Base-by-base conservation (phyloP, 2,888 invertebrate genomes). In the Drosophila longiperda region DNA sequence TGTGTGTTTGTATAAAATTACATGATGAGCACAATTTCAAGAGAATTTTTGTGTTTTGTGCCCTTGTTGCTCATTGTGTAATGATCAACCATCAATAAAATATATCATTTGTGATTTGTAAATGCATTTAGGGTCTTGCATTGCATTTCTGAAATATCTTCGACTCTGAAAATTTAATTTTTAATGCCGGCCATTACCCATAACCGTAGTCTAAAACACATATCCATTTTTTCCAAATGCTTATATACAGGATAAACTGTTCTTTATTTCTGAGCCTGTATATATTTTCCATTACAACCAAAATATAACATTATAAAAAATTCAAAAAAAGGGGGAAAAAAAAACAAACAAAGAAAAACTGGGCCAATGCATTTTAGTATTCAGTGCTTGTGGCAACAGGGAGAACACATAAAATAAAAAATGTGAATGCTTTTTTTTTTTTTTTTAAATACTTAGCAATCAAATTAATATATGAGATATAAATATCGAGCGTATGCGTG, bases 381-480 rank as follows among this genome's bases (percentile, higher is more conserved):
- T 52, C 11, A 20, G n/a, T 20, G 52, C 20, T 40, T 32, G 4
- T 33, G 59, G 32, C 61, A 38, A 48, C 38, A 60, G 29, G 26
- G 29, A 45, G 40, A 34, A 53, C 15, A 23, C 17, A 63, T 32
- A 52, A 52, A 54, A 70, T 11, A 57, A 54, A 70, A 15, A 69
- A 50, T 71, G 49, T 73, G 73, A 66, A 74, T 77, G 62, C 42
- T 58, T 74, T 42, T 33, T 11, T 17, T 29, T n/a, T n/a, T n/a
- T 78, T 17, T 29, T 26, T 2, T 2, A 78, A 78, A 77, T 77
- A 78, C 79, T 78, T 63, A 65, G 38, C 12, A 66, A 49, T 64
- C 29, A 61, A 53, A 69, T 33, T 34, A 32, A 17, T 42, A 45
- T 40, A 66, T 74, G 74, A 75, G 53, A 79, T 61, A 78, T 78